Conservation (phyloP, 2,113 vertebrate genomes). For the Mustela lutreola region DNA sequence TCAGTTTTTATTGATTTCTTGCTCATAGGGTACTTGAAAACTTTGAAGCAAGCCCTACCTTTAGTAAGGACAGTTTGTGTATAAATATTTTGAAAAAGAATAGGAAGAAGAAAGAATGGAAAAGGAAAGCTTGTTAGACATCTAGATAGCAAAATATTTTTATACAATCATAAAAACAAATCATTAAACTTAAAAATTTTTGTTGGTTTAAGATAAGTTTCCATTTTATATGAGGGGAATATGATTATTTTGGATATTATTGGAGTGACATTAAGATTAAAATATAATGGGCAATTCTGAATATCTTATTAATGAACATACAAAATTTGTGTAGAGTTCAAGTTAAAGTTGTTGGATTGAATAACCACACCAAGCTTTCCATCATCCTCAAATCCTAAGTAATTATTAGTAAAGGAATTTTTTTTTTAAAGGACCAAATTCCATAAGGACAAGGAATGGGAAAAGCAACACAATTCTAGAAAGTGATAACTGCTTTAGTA, state of each 20-base stretch:
- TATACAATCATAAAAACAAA: conserved; percentile 34
- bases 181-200: background rate
- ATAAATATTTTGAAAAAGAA: conserved; percentile 51
- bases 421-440: background rate
- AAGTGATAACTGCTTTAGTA: background rate
- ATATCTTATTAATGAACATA: conserved; percentile 31
- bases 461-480: conserved; percentile 20
- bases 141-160: background rate
- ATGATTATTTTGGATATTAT: conserved; percentile 17
- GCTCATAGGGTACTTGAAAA: background rate
- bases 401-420: background rate
- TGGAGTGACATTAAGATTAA: conserved; percentile 8
- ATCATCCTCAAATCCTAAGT: background rate
- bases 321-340: background rate
- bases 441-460: background rate
- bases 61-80: conserved; percentile 20
- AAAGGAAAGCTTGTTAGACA: conserved; percentile 36
- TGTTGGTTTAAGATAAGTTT: background rate
- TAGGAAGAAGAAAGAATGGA: background rate
- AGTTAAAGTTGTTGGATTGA: background rate
- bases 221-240: background rate
- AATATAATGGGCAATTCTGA: conserved; percentile 9
- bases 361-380: background rate
- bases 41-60: conserved; percentile 31
- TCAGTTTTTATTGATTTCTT: conserved; percentile 44